Evolutionary conservation across 2,113 vertebrate genomes (phyloP).

Genomic region (Carassius gibelio): DNA sequence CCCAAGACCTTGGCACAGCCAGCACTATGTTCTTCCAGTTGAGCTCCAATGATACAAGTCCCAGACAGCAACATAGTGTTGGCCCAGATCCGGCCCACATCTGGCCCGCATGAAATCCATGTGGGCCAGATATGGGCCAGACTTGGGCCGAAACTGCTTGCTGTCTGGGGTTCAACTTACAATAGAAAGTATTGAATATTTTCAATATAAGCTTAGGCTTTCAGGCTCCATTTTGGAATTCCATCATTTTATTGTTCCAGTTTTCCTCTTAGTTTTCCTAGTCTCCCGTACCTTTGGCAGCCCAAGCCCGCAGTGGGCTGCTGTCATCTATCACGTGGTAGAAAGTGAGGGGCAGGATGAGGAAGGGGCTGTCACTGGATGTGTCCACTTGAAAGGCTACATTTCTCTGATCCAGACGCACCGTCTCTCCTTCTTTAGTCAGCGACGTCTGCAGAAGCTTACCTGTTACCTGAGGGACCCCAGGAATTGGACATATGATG

Average conservation of each 20-base stretch:
- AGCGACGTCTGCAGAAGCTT: constrained; percentile 92
- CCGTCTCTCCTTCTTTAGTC: constrained; percentile 90
- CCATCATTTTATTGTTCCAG: not conserved
- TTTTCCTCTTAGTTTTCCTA: not conserved
- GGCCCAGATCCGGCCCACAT: no score
- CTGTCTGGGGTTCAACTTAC: no score
- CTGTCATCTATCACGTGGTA: constrained; percentile 90
- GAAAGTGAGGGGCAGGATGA: constrained; percentile 95
- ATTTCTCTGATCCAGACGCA: constrained; percentile 91
- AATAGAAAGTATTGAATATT: not conserved
- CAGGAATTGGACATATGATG: constrained; percentile 47
- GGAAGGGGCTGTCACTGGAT: constrained; percentile 93
- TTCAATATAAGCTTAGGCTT: no score
- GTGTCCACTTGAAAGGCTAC: constrained; percentile 95
- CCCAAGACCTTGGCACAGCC: not conserved
- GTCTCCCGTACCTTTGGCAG: constrained; percentile 72
- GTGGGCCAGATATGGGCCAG: no score
- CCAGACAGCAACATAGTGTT: no score
- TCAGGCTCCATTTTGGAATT: not conserved
- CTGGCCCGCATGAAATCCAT: no score
- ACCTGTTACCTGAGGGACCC: constrained; percentile 81
- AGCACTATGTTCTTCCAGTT: not conserved
- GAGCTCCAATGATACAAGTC: not conserved
- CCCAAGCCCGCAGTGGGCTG: constrained; percentile 85
- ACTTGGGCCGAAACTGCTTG: no score